Evolutionary conservation across 2,888 invertebrate species (phyloP).

Genomic region (Apodemia duryi): DNA sequence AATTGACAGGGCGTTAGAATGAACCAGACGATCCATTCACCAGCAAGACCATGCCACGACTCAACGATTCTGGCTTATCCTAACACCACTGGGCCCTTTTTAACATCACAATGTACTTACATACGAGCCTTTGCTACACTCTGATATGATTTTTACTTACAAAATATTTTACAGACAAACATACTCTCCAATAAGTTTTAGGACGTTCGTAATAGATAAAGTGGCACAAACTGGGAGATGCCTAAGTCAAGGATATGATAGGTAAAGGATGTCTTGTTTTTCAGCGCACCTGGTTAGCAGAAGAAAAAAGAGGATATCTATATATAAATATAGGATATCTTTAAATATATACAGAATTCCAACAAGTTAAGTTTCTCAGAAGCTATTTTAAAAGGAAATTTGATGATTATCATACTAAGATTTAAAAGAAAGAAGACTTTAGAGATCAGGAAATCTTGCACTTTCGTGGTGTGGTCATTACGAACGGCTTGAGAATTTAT

Average conservation of each 20-base stretch:
- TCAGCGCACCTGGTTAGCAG: not conserved
- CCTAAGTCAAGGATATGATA: not conserved
- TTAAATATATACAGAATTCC: too few relatives aligned
- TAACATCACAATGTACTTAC: slow-evolving; percentile 20
- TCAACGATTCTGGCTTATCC: not conserved
- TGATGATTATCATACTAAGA: too few relatives aligned
- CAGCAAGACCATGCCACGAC: not conserved
- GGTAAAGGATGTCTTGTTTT: not conserved
- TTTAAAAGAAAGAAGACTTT: too few relatives aligned
- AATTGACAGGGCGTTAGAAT: slow-evolving; percentile 21
- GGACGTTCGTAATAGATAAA: not conserved
- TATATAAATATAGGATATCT: too few relatives aligned
- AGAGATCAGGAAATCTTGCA: too few relatives aligned
- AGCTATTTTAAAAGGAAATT: too few relatives aligned
- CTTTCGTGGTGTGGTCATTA: too few relatives aligned
- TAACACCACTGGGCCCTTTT: slow-evolving; percentile 31
- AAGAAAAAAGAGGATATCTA: too few relatives aligned
- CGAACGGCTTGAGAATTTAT: too few relatives aligned
- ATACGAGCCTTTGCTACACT: slow-evolving; percentile 18
- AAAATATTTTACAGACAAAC: slow-evolving; percentile 17
- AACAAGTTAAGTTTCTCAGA: too few relatives aligned
- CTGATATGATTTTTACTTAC: slow-evolving; percentile 23
- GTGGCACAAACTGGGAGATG: slow-evolving; percentile 14
- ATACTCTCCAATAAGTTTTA: not conserved
- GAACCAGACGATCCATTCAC: not conserved